These are phyloP conservation scores for Odontesthes bonariensis DNA, from an alignment of 2,113 vertebrate species.

Conservation along the genomic window DNA sequence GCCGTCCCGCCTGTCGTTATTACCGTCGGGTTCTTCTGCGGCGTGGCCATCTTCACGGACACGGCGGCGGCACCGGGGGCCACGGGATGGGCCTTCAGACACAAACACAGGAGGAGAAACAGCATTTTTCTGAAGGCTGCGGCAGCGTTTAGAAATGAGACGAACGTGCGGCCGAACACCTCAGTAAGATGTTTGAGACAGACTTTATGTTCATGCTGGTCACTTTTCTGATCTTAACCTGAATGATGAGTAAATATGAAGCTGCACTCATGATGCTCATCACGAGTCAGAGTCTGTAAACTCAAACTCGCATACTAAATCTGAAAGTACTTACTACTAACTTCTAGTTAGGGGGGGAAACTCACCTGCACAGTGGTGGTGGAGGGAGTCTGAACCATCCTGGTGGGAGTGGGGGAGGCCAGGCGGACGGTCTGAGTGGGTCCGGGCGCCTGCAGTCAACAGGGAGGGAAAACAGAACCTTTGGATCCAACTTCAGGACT, in stretches of 20 bases:
- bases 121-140: neutral
- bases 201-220: too few relatives aligned
- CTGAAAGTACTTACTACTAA: too few relatives aligned
- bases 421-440: conserved; percentile 76
- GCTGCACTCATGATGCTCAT: too few relatives aligned
- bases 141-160: too few relatives aligned
- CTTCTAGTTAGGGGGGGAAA: too few relatives aligned
- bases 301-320: too few relatives aligned
- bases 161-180: too few relatives aligned
- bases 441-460: conserved; percentile 67
- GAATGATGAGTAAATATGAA: too few relatives aligned
- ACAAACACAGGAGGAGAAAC: neutral
- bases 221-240: too few relatives aligned
- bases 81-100: conserved; percentile 75
- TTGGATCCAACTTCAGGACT: too few relatives aligned
- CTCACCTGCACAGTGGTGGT: conserved; percentile 59
- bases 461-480: neutral
- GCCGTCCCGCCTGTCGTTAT: conserved; percentile 59
- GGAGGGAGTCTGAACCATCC: conserved; percentile 79
- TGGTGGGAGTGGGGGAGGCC: conserved; percentile 76
- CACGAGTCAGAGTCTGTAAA: too few relatives aligned
- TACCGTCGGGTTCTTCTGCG: conserved; percentile 75
- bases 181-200: too few relatives aligned
- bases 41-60: conserved; percentile 73
- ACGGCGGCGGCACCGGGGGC: conserved; percentile 66